Base-by-base conservation (phyloP, 2,888 invertebrate genomes). In the Ashinkailepas kermadecensis region DNA sequence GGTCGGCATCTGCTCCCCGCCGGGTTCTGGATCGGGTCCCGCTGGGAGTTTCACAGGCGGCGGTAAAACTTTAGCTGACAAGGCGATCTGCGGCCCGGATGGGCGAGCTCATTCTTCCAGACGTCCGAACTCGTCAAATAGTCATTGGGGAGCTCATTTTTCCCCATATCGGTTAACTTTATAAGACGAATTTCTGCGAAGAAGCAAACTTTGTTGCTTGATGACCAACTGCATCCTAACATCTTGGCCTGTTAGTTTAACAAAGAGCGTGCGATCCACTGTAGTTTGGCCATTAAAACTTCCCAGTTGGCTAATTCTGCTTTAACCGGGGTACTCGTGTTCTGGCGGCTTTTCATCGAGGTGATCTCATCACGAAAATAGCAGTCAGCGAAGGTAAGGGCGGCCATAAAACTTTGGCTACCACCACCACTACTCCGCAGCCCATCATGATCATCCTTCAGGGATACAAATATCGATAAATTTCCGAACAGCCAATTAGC, bases 281-380 rank as follows among this genome's bases (percentile, higher is more conserved):
- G 74, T 74, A 74, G 74, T 74, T 74, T 74, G 56, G 10, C 74
- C 74, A 74, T 74, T 74, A 54, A 54, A 74, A 74, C 74, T 74
- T 74, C 10, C 10, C 74, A 23, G 74, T 9, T 21, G 74, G 74
- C 74, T 74, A 56, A 74, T 74, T 74, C 56, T 21, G 56, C 21
- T 56, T 74, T 74, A 74, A 74, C 74, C 23, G 21, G 54, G 21
- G 21, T 21, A 10, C 21, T 56, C 74, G 54, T 74, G 74, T 74
- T 21, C 21, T 8, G 74, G 54, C 11, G 74, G 74, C 15, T 54
- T 21, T 15, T 54, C 56, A 56, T 56, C 7, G 74, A 74, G 56
- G 74, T 39, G 21, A 74, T 74, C 74, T 54, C 56, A 74, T 74
- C 74, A 74, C 21, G 18, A 21, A 54, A 39, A 21, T 15, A 74